These are phyloP conservation scores for Caenorhabditis virilis DNA, from an alignment of 2,888 invertebrate species.

Conservation along the genomic window DNA sequence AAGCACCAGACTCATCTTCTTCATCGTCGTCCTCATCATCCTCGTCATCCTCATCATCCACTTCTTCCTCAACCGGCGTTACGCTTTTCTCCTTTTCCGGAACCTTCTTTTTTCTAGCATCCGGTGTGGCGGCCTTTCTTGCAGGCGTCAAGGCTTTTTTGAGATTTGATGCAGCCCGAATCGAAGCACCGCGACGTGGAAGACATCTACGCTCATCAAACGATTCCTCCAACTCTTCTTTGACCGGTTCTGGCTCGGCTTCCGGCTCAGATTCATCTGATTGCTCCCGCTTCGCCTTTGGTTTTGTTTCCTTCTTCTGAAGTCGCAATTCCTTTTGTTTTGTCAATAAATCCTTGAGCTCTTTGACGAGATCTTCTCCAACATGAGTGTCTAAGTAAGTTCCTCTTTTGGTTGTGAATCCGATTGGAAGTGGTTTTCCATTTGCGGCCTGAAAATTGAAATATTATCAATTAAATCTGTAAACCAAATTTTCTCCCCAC, in stretches of 20 bases:
- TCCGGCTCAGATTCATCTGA: slow-evolving; percentile 4
- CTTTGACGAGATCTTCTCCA: slow-evolving; percentile 43
- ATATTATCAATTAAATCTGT: not conserved
- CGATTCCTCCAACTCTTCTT: slow-evolving; percentile 11
- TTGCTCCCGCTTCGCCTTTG: not conserved
- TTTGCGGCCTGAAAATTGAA: slow-evolving; percentile 14
- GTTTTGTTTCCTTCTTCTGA: not conserved
- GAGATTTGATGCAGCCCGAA: slow-evolving; percentile 50
- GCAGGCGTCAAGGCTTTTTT: slow-evolving; percentile 26
- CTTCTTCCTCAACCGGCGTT: not conserved
- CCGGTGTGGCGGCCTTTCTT: not conserved
- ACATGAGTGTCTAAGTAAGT: slow-evolving; percentile 52
- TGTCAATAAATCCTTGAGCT: slow-evolving; percentile 9
- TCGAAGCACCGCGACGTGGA: slow-evolving; percentile 58
- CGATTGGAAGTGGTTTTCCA: slow-evolving; percentile 20
- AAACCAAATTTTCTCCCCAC: not conserved
- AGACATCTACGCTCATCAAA: slow-evolving; percentile 52
- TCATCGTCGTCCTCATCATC: slow-evolving; percentile 75
- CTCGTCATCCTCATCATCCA: slow-evolving; percentile 5
- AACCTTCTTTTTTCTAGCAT: slow-evolving; percentile 52
- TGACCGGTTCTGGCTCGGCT: slow-evolving; percentile 13
- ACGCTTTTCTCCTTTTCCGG: slow-evolving; percentile 36
- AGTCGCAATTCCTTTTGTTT: not conserved
- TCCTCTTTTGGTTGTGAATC: slow-evolving; percentile 48
- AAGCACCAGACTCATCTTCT: slow-evolving; percentile 62